Conservation (phyloP, 2,797 vertebrate species). For the Enteromius trimaculatus region DNA sequence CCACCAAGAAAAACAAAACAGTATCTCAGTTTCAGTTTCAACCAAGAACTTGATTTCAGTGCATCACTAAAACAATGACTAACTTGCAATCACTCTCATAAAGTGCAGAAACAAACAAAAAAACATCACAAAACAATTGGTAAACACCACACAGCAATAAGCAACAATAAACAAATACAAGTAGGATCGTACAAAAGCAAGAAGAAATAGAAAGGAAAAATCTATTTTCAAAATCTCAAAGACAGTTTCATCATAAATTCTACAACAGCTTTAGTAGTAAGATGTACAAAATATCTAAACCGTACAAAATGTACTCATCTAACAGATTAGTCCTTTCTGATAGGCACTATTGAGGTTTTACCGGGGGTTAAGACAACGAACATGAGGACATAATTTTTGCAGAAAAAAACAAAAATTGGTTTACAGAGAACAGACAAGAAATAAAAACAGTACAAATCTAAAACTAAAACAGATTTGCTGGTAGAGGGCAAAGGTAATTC, state of each 20-base stretch:
- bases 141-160: neutral
- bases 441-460: conserved; percentile 10
- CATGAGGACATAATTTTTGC: conserved; percentile 6
- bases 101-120: neutral
- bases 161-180: conserved; percentile 42
- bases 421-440: conserved; percentile 16
- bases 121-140: neutral
- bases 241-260: neutral
- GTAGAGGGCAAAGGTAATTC: conserved; percentile 27
- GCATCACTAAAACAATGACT: conserved; percentile 43
- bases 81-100: neutral
- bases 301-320: conserved; percentile 3
- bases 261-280: neutral
- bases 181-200: conserved; percentile 46
- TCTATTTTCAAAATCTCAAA: conserved; percentile 2
- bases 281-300: neutral
- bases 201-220: conserved; percentile 24
- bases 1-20: neutral
- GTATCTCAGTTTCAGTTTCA: neutral
- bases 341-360: neutral
- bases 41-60: conserved; percentile 28
- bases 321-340: conserved; percentile 4
- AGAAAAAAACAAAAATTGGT: conserved; percentile 38
- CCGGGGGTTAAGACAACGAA: neutral
- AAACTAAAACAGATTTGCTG: conserved; percentile 22